Evolutionary conservation across 2,113 vertebrate species (phyloP).

Genomic region (Glareola pratincola): DNA sequence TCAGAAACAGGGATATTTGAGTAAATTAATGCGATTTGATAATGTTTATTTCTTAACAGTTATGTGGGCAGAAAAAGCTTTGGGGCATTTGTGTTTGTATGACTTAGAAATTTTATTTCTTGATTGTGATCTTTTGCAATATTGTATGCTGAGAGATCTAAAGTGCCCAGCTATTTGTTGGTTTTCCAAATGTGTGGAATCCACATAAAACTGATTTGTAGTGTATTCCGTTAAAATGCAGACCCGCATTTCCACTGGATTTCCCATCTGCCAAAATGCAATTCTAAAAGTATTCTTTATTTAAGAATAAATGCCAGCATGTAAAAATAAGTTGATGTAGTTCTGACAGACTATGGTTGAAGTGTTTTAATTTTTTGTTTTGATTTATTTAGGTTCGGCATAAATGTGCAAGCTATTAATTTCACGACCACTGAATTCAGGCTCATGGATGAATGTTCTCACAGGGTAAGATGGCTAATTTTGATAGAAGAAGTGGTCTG

Average conservation of each 20-base stretch:
- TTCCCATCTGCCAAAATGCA: neutral
- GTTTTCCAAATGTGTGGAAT: neutral
- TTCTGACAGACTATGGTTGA: neutral
- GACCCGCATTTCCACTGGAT: neutral
- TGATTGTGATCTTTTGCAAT: neutral
- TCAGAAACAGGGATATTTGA: neutral
- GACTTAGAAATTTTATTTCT: neutral
- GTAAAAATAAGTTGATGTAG: neutral
- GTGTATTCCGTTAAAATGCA: neutral
- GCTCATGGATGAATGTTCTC: constrained; percentile 73
- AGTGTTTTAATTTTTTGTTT: neutral
- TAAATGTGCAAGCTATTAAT: constrained; percentile 84
- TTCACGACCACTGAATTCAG: constrained; percentile 90
- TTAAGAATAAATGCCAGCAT: neutral
- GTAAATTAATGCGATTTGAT: neutral
- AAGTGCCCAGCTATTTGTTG: neutral
- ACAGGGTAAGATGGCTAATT: constrained; percentile 64
- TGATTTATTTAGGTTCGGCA: constrained; percentile 84
- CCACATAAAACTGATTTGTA: neutral
- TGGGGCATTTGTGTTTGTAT: neutral
- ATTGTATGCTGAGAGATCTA: neutral
- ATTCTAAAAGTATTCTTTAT: neutral
- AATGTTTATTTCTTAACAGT: neutral
- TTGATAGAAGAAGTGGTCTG: neutral
- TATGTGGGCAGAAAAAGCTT: neutral